Percentiles rank a stretch among this genome's conserved stretches.
phyloP scores from a whole-genome alignment of 2,888 invertebrate species.

The Micoletzkya japonica region DNA sequence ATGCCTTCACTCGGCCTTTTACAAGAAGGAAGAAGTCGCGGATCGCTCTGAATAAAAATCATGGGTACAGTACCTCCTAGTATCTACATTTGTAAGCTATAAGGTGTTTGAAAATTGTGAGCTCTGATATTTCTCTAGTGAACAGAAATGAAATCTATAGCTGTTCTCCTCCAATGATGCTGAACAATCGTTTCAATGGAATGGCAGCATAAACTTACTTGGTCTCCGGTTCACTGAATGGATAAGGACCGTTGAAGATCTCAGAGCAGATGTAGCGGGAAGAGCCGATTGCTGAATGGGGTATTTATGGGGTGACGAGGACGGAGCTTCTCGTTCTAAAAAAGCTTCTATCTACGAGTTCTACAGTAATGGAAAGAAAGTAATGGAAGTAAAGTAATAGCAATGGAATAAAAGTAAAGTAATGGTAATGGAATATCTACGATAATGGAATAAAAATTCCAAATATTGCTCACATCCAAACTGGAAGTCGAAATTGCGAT shows the following conservation, averaged over 20 bases:
- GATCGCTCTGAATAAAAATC: constrained; percentile 48
- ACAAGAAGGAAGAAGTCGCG: constrained; percentile 51
- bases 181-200: background rate
- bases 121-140: no score
- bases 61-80: no score
- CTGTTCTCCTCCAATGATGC: no score
- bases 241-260: constrained; percentile 56
- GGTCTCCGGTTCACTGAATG: constrained; percentile 63
- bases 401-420: no score
- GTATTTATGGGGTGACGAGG: no score
- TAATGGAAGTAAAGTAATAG: no score
- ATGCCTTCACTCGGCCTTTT: constrained; percentile 51
- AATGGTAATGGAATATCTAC: no score
- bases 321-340: no score
- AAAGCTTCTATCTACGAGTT: background rate
- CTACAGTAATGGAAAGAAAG: background rate
- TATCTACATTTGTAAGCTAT: no score
- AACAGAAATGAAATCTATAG: no score
- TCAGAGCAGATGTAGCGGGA: constrained; percentile 61
- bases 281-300: constrained; percentile 53
- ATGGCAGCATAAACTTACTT: background rate
- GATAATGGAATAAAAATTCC: no score
- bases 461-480: constrained; percentile 47
- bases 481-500: constrained; percentile 60
- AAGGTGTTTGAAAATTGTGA: no score